Evolutionary conservation across 1,140 invertebrate genomes (phyloP), one percentile per base, ranked within the genome.

Genomic region (Rhyacophila brunnea): DNA sequence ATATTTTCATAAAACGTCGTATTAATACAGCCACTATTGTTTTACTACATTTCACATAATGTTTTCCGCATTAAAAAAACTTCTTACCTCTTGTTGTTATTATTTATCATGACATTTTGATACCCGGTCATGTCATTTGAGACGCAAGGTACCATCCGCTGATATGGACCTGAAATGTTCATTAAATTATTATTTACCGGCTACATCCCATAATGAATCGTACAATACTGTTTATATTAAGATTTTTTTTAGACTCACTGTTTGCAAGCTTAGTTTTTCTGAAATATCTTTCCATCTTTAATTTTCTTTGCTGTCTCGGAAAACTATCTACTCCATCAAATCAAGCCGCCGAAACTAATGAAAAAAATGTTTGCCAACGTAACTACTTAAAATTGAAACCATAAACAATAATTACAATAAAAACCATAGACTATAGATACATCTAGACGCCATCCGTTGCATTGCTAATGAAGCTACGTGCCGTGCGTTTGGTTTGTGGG

Each of bases 311-410:
- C 11, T 13, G n/a, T 19, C 5, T 17, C 6, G 14, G 34, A 53
- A 53, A 43, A 14, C 32, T 43, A 28, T 38, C n/a, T n/a, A 34
- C 18, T 11, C 4, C 18, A 20, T 19, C 10, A 51, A 42, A 51
- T 18, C 5, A n/a, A 20, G 15, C 42, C 52, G 52, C 42, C 9
- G 1, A 43, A 15, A 32, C 20, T 20, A 46, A 14, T 35, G 52
- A 55, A 55, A 55, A 55, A 55, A 45, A 13, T n/a, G 28, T 18
- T 23, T 15, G 15, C 42, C 52, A 55, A 45, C 52, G 28, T 42
- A 43, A 23, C 10, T 40, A 28, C 23, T 5, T 28, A 28, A 28
- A 28, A 28, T 5, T 28, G 9, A 28, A 28, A 28, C 23, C 23
- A 28, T 28, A 28, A 28, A 28, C 23, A 28, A n/a, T n/a, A n/a